phyloP scores from a whole-genome alignment of 1,140 invertebrate species.

The Whitmania pigra region DNA sequence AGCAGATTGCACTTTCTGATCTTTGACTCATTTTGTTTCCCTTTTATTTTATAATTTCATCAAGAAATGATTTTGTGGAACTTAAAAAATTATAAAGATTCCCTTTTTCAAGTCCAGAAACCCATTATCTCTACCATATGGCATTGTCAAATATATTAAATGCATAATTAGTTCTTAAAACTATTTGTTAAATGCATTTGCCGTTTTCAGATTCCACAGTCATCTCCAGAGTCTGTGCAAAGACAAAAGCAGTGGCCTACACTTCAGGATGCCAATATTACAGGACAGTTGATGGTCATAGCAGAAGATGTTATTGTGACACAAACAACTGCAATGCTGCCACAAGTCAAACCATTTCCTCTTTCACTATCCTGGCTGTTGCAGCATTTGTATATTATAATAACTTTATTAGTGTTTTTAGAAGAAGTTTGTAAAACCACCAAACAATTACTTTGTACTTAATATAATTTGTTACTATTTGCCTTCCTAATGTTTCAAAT shows the following conservation, averaged over 20 bases:
- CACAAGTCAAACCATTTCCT: not conserved
- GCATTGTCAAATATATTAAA: too few species aligned
- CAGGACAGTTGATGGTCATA: slow-evolving; percentile 19
- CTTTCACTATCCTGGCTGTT: not conserved
- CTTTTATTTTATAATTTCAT: too few species aligned
- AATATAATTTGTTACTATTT: too few species aligned
- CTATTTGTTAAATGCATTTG: too few species aligned
- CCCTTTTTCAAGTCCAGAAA: too few species aligned
- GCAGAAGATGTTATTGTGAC: slow-evolving; percentile 21
- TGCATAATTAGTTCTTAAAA: too few species aligned
- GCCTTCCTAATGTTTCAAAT: too few species aligned
- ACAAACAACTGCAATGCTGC: slow-evolving; percentile 19
- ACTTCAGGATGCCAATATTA: slow-evolving; percentile 20
- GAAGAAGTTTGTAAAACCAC: not conserved
- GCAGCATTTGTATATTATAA: not conserved
- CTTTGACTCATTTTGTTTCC: too few species aligned
- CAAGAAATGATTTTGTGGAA: too few species aligned
- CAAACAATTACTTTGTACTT: not conserved
- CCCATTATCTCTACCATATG: too few species aligned
- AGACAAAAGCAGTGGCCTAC: slow-evolving; percentile 10
- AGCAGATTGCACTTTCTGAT: too few species aligned
- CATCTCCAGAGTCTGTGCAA: slow-evolving; percentile 21
- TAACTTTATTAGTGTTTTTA: not conserved
- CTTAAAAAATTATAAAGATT: too few species aligned
- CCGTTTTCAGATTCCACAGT: slow-evolving; percentile 22